phyloP scores from a whole-genome alignment of 1,140 invertebrate species.

The Homarus americanus region DNA sequence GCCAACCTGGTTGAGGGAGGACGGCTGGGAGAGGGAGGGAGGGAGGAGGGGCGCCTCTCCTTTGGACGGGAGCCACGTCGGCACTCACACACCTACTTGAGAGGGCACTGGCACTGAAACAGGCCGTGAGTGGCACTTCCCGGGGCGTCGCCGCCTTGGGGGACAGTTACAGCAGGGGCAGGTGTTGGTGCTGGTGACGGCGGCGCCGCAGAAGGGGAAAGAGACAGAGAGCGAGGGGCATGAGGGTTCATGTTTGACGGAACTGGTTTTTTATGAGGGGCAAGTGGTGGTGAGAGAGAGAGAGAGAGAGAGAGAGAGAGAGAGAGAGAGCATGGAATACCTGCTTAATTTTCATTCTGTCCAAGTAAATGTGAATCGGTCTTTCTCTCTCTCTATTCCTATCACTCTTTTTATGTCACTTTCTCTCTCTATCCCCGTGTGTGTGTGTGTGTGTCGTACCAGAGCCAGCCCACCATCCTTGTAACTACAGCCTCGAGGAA shows the following conservation, averaged over 20 bases:
- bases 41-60: background rate
- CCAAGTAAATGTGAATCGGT: no score
- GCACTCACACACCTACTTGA: conserved; percentile 11
- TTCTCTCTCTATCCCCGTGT: no score
- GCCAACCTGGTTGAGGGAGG: background rate
- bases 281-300: background rate
- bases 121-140: background rate
- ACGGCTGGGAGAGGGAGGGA: background rate
- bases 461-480: no score
- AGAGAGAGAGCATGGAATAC: conserved; percentile 40
- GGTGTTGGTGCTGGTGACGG: background rate
- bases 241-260: background rate
- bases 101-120: conserved; percentile 8
- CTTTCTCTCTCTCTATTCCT: no score
- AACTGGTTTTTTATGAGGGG: background rate
- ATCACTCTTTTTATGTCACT: no score
- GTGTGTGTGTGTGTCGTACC: no score
- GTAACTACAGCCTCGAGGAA: no score
- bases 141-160: background rate
- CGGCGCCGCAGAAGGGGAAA: background rate
- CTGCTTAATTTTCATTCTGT: no score
- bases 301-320: conserved; percentile 55
- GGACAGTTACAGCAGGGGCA: background rate
- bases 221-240: background rate
- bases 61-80: conserved; percentile 9